Evolutionary conservation across 2,797 vertebrate species (phyloP), one percentile per base, ranked within the genome.

Genomic region (Carduelis carduelis): DNA sequence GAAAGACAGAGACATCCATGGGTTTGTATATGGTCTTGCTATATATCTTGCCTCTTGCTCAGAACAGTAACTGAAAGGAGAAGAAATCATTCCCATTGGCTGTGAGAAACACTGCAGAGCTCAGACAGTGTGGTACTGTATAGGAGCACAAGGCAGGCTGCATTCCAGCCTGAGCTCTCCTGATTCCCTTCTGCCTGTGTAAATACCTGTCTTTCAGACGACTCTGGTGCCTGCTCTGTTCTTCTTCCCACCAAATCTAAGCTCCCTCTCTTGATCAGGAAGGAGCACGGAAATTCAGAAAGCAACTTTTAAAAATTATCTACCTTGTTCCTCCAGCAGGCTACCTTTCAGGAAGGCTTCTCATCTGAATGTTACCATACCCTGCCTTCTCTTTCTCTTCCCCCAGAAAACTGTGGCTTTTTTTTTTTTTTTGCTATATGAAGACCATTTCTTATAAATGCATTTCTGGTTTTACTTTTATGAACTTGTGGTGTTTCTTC

Each of bases 101-200:
- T 6, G 0, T 68, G 68, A 80, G 89, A 85, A 95, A 91, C 89
- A 95, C 35, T 74, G 56, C 46, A 55, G 68, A 85, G 22, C 72
- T 95, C 64, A 95, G 57, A 95, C 95, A 95, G 83, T 88, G 77
- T 91, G 32, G 81, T 83, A 95, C 86, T 95, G 91, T 94, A 79
- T 28, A 41, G 61, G 57, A 86, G 90, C 61, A 87, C 77, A 83
- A 94, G 87, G 87, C 65, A 91, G 34, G 47, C 72, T 86, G 55
- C 86, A 9, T 95, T 95, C 66, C 70, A 86, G 66, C 37, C 70
- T 76, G 59, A 92, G 83, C 72, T 90, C 77, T 95, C 93, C 86
- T 56, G 75, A 87, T 95, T 95, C 65, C 85, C 34, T 72, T 93
- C 83, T 60, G 78, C 59, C 86, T 89, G 39, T 74, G 56, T 87